Percentiles rank a stretch among this genome's conserved stretches.
Evolutionary conservation across 2,113 vertebrate species (phyloP).

Genomic region (Naja naja): DNA sequence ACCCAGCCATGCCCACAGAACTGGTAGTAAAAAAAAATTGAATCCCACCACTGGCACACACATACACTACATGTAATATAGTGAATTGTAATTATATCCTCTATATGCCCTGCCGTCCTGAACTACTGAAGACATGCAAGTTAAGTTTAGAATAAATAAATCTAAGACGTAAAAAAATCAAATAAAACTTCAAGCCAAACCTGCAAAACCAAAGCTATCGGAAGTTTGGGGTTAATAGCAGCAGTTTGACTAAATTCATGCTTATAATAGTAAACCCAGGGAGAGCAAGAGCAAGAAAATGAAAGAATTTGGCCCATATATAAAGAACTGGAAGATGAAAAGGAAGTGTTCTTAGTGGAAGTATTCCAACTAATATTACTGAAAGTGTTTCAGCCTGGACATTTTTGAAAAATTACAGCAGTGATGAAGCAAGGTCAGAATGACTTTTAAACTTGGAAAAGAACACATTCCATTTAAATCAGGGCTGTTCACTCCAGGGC

Average conservation of each 20-base stretch:
- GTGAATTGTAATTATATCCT: constrained; percentile 10
- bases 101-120: constrained; percentile 12
- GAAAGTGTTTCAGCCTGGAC: no score
- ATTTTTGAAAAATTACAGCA: neutral
- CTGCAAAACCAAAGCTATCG: neutral
- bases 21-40: no score
- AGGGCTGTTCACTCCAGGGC: neutral
- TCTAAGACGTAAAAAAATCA: neutral
- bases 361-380: no score
- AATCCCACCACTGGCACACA: no score
- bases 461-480: neutral
- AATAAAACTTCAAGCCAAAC: neutral
- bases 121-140: neutral
- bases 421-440: neutral
- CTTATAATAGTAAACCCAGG: neutral
- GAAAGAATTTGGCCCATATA: neutral
- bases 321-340: neutral
- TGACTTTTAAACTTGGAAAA: neutral
- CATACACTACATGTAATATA: no score
- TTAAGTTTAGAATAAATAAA: neutral
- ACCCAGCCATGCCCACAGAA: no score
- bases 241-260: neutral
- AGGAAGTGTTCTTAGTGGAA: no score
- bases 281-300: neutral
- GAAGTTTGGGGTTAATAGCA: neutral